phyloP scores from a whole-genome alignment of 2,888 invertebrate genomes.

The Entomobrya multifasciata region DNA sequence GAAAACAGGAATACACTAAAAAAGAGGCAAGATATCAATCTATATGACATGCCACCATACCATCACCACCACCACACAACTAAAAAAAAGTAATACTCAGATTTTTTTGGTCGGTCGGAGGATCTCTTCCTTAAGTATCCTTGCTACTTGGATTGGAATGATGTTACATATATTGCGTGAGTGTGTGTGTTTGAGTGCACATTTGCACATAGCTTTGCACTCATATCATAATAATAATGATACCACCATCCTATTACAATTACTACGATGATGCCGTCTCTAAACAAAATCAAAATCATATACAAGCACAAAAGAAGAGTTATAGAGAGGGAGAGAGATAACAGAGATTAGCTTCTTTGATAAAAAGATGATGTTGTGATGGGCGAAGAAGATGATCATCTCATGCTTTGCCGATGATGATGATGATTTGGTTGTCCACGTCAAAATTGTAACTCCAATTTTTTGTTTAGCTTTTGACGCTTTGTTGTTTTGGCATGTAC shows the following conservation, averaged over 20 bases:
- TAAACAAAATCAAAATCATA: conserved; percentile 5
- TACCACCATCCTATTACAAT: background rate
- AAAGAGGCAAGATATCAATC: conserved; percentile 27
- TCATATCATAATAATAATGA: conserved; percentile 38
- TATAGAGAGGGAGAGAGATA: background rate
- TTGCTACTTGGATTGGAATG: background rate
- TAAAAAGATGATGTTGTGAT: conserved; percentile 39
- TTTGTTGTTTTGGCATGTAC: background rate
- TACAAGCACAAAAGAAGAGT: background rate
- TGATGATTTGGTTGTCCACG: conserved; percentile 60
- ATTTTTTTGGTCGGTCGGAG: conserved; percentile 3
- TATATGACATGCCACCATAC: conserved; percentile 3
- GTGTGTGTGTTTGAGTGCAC: background rate
- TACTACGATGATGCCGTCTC: conserved; percentile 9
- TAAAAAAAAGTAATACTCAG: conserved; percentile 12
- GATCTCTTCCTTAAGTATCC: background rate
- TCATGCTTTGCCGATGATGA: conserved; percentile 44
- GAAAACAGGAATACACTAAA: conserved; percentile 33
- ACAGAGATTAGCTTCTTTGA: conserved; percentile 34
- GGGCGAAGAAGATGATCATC: conserved; percentile 59
- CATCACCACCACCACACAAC: background rate
- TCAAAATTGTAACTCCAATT: conserved; percentile 58
- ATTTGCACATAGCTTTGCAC: conserved; percentile 23
- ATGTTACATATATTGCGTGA: conserved; percentile 8
- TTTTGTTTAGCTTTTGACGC: conserved; percentile 35